phyloP scores from a whole-genome alignment of 1,140 invertebrate genomes.

The Diorhabda elongata region DNA sequence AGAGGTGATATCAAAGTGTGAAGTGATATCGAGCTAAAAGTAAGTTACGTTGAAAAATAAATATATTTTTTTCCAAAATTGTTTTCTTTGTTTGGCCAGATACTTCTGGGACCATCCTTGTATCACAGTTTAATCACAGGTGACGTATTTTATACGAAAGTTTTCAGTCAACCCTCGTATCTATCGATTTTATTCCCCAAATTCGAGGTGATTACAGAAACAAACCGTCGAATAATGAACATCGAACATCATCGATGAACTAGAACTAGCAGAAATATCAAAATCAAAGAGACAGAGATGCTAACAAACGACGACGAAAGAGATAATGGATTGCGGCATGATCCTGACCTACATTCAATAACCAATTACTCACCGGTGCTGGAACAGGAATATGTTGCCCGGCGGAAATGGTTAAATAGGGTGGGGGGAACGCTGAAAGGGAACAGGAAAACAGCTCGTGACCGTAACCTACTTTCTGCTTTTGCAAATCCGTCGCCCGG shows the following conservation, averaged over 20 bases:
- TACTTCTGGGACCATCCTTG: no score
- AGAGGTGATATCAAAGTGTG: no score
- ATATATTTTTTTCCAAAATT: no score
- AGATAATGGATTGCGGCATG: neutral
- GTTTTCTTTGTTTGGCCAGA: no score
- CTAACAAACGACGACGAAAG: neutral
- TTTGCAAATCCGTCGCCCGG: neutral
- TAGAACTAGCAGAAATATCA: neutral
- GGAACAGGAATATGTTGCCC: slow-evolving; percentile 1
- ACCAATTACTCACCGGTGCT: neutral
- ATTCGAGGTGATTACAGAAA: neutral
- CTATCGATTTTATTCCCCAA: no score
- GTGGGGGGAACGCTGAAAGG: neutral
- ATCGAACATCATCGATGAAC: neutral
- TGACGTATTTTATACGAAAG: no score
- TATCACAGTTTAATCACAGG: no score
- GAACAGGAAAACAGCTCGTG: neutral
- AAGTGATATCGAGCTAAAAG: no score
- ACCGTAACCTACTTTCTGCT: neutral
- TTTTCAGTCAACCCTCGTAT: no score
- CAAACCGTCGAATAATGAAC: neutral
- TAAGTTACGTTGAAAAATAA: no score
- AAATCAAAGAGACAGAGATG: neutral
- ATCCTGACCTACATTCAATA: slow-evolving; percentile 2
- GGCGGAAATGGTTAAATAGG: slow-evolving; percentile 1